Base-by-base conservation (phyloP, 2,888 invertebrate species). In the Chrysina gloriosa region DNA sequence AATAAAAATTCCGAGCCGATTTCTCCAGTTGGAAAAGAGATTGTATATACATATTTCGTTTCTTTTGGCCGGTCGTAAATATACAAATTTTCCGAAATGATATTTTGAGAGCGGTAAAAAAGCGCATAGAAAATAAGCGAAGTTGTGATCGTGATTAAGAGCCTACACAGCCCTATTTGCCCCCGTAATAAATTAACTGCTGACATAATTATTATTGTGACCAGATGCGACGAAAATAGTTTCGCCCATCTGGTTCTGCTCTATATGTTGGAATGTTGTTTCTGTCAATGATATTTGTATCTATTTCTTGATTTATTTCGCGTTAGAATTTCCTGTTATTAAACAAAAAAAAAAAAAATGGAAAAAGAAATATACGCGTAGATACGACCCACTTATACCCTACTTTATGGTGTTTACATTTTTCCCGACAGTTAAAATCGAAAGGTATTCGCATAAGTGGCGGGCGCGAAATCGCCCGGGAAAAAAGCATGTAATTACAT, bases 191-290 rank as follows among this genome's bases (percentile, higher is more conserved):
- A 61, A 61, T 61, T 61, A 61, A 27, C 42, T 61, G 58, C 9
- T 61, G 58, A 61, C 58, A 61, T 61, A 61, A 61, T 61, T 61
- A 61, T 61, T 42, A 61, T 61, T 61, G 42, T 61, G 42, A 27
- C 58, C 58, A 61, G 58, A 61, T 61, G 58, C 31, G 23, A 25
- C 58, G 58, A 61, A 61, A 61, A 61, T 61, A 61, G 58, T 36
- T 61, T 16, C 27, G 19, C 39, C 42, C 58, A 27, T 61, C 58
- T 61, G 58, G 27, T 61, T 61, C 42, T 61, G 58, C 27, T 61
- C 58, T 61, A 61, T 61, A 61, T 61, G 58, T 61, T 61, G 58
- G 58, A 61, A 61, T 61, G 58, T 27, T 61, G 58, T 61, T 61
- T 16, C 58, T 61, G 58, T 61, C 58, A 42, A 42, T 61, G 58